Conservation (phyloP, 2,797 vertebrate species). For the Sebastes steindachneri region DNA sequence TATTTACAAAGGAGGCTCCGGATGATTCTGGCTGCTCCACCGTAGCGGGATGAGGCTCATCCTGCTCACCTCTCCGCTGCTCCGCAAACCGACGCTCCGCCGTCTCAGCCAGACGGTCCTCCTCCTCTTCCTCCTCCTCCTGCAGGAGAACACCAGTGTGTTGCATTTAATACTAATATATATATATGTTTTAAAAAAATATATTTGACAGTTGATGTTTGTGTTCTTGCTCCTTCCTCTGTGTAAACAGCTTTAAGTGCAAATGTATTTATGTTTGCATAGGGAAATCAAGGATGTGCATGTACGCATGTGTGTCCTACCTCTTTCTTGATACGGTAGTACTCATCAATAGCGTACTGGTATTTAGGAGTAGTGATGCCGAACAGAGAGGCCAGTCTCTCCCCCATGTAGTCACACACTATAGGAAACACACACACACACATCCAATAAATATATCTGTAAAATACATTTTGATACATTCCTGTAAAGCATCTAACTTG, state of each 20-base stretch:
- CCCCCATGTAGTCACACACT: constrained; percentile 98
- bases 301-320: constrained; percentile 65
- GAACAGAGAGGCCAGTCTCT: constrained; percentile 93
- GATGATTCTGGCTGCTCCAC: constrained; percentile 88
- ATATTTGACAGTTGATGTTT: background rate
- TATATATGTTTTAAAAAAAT: background rate
- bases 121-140: constrained; percentile 97
- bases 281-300: background rate
- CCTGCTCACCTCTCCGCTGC: constrained; percentile 85
- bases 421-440: constrained; percentile 5
- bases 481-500: no score
- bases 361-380: constrained; percentile 98
- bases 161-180: background rate
- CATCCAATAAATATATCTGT: background rate
- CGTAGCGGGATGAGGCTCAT: constrained; percentile 78
- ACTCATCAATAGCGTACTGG: constrained; percentile 98
- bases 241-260: background rate
- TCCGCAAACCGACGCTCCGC: constrained; percentile 68
- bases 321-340: constrained; percentile 98
- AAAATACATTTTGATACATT: background rate
- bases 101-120: constrained; percentile 88
- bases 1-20: constrained; percentile 90
- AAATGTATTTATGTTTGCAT: background rate
- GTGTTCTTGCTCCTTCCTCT: background rate
- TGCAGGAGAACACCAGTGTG: constrained; percentile 58